These are phyloP conservation scores for Lasioglossum marginatum DNA, from an alignment of 2,888 invertebrate genomes.

Conservation along the genomic window DNA sequence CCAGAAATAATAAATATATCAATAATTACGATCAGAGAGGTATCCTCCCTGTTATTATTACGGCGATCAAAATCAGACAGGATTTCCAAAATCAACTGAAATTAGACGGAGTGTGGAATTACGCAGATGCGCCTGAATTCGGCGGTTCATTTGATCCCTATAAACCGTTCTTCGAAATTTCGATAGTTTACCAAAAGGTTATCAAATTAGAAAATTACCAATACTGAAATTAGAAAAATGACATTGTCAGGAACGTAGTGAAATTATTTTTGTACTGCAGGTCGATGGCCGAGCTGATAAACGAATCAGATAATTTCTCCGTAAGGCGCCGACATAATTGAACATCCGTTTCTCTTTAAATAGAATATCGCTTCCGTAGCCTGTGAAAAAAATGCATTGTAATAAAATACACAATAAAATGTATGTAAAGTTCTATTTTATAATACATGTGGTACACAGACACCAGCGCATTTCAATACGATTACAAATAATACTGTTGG, in stretches of 20 bases:
- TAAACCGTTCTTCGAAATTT: not conserved
- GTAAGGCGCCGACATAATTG: constrained; percentile 48
- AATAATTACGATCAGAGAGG: too few species aligned
- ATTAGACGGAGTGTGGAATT: too few species aligned
- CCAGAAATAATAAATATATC: too few species aligned
- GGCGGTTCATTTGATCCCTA: too few species aligned
- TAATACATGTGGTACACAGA: constrained; percentile 69
- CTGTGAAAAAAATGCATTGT: constrained; percentile 24
- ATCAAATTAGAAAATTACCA: not conserved
- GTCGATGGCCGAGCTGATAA: constrained; percentile 4
- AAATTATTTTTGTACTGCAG: constrained; percentile 33
- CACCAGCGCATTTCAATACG: constrained; percentile 53
- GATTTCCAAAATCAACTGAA: too few species aligned
- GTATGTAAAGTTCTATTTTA: constrained; percentile 71
- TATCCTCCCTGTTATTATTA: too few species aligned
- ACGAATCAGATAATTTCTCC: constrained; percentile 7
- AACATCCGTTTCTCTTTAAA: constrained; percentile 40
- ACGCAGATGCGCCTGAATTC: too few species aligned
- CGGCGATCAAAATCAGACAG: too few species aligned
- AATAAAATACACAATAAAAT: constrained; percentile 73
- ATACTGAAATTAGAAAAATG: not conserved
- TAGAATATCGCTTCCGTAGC: constrained; percentile 29
- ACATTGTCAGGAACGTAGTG: not conserved
- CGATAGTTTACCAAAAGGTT: not conserved
- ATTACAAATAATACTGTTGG: constrained; percentile 74